These are phyloP conservation scores for Thaumetopoea pityocampa DNA, from an alignment of 1,140 invertebrate genomes.

Conservation along the genomic window DNA sequence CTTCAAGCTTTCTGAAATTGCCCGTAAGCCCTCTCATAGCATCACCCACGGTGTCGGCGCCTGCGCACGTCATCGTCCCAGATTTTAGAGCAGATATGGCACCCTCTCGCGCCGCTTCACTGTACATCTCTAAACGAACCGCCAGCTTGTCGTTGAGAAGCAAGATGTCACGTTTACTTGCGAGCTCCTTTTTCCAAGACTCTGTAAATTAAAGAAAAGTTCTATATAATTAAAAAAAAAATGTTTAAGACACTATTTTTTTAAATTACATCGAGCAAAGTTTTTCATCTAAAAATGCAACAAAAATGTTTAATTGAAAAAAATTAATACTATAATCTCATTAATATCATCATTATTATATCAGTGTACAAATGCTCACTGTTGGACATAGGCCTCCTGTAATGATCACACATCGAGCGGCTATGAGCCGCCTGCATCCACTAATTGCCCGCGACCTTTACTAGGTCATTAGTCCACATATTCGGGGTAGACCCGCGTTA, in stretches of 20 bases:
- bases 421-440: too few species aligned
- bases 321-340: too few species aligned
- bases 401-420: too few species aligned
- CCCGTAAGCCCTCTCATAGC: slow-evolving; percentile 82
- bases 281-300: too few species aligned
- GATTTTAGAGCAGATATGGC: slow-evolving; percentile 80
- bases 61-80: slow-evolving; percentile 72
- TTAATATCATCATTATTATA: too few species aligned
- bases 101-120: slow-evolving; percentile 81
- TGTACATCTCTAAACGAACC: slow-evolving; percentile 80
- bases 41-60: slow-evolving; percentile 73
- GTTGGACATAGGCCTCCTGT: too few species aligned
- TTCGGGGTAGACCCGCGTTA: too few species aligned
- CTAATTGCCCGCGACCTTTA: too few species aligned
- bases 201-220: slow-evolving; percentile 55
- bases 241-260: background rate
- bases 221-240: background rate
- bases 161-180: slow-evolving; percentile 74
- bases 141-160: slow-evolving; percentile 80
- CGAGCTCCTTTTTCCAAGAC: slow-evolving; percentile 81
- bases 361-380: too few species aligned
- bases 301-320: too few species aligned
- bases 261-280: slow-evolving; percentile 1
- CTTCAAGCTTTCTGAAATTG: slow-evolving; percentile 87
- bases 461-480: too few species aligned